Conservation (phyloP, 2,797 vertebrate species). For the Enteromius trimaculatus region DNA sequence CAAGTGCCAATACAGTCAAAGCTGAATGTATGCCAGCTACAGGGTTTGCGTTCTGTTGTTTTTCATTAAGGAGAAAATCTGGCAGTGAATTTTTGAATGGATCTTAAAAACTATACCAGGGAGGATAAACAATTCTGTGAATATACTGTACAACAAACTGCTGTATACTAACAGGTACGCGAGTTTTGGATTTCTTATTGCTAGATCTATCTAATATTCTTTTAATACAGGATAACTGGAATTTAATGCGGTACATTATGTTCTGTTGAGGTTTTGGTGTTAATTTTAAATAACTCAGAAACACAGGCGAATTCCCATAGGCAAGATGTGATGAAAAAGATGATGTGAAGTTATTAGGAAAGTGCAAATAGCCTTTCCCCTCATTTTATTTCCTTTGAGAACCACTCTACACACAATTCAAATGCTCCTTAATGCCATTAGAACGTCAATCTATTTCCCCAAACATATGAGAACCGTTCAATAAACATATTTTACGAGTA, state of each 20-base stretch:
- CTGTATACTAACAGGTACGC: not conserved
- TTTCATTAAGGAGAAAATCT: constrained; percentile 29
- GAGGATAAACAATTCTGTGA: constrained; percentile 6
- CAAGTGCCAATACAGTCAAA: constrained; percentile 35
- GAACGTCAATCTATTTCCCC: not conserved
- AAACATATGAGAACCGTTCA: constrained; percentile 6
- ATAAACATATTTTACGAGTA: not conserved
- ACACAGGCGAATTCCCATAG: not conserved
- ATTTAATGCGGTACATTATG: not conserved
- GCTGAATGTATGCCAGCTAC: not conserved
- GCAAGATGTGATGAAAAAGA: constrained; percentile 14
- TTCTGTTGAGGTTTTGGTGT: not conserved
- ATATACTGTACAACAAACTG: not conserved
- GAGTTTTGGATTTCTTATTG: not conserved
- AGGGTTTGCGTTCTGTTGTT: constrained; percentile 7
- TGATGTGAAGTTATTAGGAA: constrained; percentile 30
- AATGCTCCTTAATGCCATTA: constrained; percentile 19
- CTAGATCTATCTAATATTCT: not conserved
- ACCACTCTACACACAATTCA: constrained; percentile 17
- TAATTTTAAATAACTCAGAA: constrained; percentile 20
- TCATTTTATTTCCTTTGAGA: constrained; percentile 39
- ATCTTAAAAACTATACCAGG: not conserved
- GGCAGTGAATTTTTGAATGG: constrained; percentile 21
- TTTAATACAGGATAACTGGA: not conserved
- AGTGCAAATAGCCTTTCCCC: constrained; percentile 24